Evolutionary conservation across 2,888 invertebrate species (phyloP), one percentile per base, ranked within the genome.

Genomic region (Siphlonurus alternatus): DNA sequence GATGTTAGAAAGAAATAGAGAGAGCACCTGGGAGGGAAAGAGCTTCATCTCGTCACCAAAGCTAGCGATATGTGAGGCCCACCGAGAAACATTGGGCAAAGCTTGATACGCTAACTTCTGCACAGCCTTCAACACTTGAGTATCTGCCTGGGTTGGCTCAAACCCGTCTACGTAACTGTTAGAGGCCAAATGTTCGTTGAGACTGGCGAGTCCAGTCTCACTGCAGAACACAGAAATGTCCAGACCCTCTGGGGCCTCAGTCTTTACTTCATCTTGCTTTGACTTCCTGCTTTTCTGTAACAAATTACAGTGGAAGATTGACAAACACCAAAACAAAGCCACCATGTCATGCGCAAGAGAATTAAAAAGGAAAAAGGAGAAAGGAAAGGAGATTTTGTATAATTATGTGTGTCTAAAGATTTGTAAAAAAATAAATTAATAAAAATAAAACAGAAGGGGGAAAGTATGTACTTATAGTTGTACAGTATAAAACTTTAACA

Each of bases 101-200:
- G 22, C 64, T 18, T 63, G 22, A 18, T 66, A 54, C 20, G 68
- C 66, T 2, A 63, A 23, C 2, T 61, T 61, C n/a, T 66, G 62
- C 5, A 71, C 62, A 38, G 66, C 64, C 23, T 65, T 62, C 59
- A 66, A 67, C 18, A 71, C 60, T 22, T 62, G n/a, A 19, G 65
- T 61, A 65, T 71, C 71, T n/a, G 63, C 64, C 62, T 67, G 66
- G 59, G 67, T 67, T 2, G 70, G 69, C 61, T 59, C 61, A 65
- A 68, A 67, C n/a, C 71, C 71, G 64, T 54, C 59, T 19, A 71
- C 63, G 64, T 71, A 71, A 65, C 71, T 71, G 56, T 67, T 68
- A 23, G 68, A 61, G 15, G 65, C 61, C 38, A 71, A 65, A 61
- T 69, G 67, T 10, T 60, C 23, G 66, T 71, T 67, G 61, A 69